Evolutionary conservation across 92 coral and sea anemone species (phyloP), one percentile per base, ranked within the genome.

Genomic region (Palythoa heliodiscus): DNA sequence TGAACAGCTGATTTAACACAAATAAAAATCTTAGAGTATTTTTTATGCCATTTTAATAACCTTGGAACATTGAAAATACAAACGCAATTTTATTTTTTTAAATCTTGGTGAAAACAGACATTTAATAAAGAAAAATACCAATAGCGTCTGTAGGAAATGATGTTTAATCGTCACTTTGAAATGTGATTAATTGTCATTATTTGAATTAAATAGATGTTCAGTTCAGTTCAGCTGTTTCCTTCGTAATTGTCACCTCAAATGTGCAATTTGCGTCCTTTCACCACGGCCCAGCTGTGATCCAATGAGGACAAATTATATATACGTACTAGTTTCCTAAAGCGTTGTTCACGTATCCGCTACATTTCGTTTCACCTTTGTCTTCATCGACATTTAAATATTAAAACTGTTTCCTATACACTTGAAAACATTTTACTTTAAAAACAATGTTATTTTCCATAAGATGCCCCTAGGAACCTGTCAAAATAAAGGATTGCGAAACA

Each of bases 311-410:
- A 71, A 14, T 4, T 35, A 8, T 39, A 75, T 23, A 24, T 24
- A 11, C 40, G 48, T 25, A 29, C 38, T 25, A 52, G 55, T 53
- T 76, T 76, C 70, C 82, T 76, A 38, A 9, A 7, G 20, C 69
- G 55, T 76, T 76, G 82, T 76, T n/a, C 3, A 5, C 17, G 24
- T 20, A 54, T 76, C 82, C 82, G 82, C 67, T 23, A 76, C 10
- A 55, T 76, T 76, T 52, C 20, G 16, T 35, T 35, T 55, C 82
- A 15, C 17, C 48, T 76, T 76, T 76, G 82, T 76, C 60, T 54
- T 5, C 22, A 20, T 52, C 20, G 14, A 76, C 5, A 58, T 58
- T 58, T 15, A 58, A 61, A 75, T 35, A 17, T 55, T 24, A 29
- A 54, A 13, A 29, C 23, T 4, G 38, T 76, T 54, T 24, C 5